Conservation (phyloP, 1,140 invertebrate species). For the Cryptotermes secundus region DNA sequence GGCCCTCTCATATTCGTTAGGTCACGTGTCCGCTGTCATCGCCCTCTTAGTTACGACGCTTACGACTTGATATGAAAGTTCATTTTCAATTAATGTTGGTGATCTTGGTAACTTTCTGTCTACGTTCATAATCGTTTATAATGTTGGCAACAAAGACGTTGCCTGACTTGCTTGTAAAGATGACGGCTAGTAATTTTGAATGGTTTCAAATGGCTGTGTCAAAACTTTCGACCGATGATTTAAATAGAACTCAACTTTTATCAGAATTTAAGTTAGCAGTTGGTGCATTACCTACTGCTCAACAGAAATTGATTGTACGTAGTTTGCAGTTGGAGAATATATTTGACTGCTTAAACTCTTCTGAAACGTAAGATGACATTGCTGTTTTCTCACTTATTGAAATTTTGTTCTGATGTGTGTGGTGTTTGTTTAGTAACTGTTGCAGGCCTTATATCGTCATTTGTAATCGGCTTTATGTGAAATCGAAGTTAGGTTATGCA, state of each 20-base stretch:
- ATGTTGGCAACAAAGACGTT: no score
- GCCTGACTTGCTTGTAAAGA: no score
- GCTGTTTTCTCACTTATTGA: conserved; percentile 33
- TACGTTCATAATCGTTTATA: no score
- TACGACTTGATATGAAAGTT: no score
- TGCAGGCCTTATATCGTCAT: background rate
- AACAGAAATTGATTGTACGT: conserved; percentile 35
- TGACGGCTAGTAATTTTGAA: background rate
- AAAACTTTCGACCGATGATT: conserved; percentile 17
- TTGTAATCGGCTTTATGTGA: no score
- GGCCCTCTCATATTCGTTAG: no score
- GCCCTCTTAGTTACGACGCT: no score
- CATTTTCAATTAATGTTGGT: no score
- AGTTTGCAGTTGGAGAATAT: conserved; percentile 43
- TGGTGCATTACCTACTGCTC: background rate
- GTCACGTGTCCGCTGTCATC: no score
- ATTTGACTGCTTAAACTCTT: conserved; percentile 47
- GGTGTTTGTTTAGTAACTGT: conserved; percentile 28
- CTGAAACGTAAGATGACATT: conserved; percentile 46
- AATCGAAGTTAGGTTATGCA: no score
- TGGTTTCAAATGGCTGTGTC: conserved; percentile 9
- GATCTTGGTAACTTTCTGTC: no score
- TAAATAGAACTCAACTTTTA: conserved; percentile 6
- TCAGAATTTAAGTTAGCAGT: conserved; percentile 25
- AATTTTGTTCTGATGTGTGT: conserved; percentile 20